Base-by-base conservation (phyloP, 1,140 invertebrate genomes). In the Drosophila bipectinata region DNA sequence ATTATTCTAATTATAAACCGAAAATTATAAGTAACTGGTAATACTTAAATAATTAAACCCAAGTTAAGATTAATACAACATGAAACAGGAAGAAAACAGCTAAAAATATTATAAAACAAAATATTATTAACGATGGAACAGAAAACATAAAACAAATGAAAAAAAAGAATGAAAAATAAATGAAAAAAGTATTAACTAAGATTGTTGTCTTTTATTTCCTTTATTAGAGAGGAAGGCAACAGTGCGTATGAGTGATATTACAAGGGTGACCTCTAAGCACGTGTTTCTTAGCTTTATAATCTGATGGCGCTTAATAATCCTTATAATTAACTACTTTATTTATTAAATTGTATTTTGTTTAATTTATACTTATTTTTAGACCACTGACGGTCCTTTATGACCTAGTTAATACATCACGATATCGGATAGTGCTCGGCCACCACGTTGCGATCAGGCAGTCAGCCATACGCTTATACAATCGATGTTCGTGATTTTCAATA, bases 1-100 rank as follows among this genome's bases (percentile, higher is more conserved):
- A 85, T 85, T 78, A 85, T 67, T 85, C 82, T 81, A 81, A 77
- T 85, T 78, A 85, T 73, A 74, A 80, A 85, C 67, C 51, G 47
- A 66, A 80, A 72, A 80, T 72, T 62, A 72, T 64, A 76, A 79
- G 68, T 79, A 72, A 85, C 72, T 73, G 59, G 81, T 84, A 73
- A 84, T 74, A 77, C 77, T 77, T 84, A 84, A 83, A 84, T 83
- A 83, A 68, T 61, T 63, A 72, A 66, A 83, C 71, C 52, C 60
- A 83, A 69, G 47, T 73, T 79, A 77, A 79, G 67, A 77, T 80
- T 72, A 79, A 79, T 64, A 64, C 58, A 66, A 71, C 59, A 68
- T 48, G 58, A 72, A 84, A 84, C 76, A 79, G 80, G 80, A 72
- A 73, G 71, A 74, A 39, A 73, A 49, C 66, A 72, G 77, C 71